phyloP scores from a whole-genome alignment of 2,797 vertebrate genomes.

The Acanthiza pusilla region DNA sequence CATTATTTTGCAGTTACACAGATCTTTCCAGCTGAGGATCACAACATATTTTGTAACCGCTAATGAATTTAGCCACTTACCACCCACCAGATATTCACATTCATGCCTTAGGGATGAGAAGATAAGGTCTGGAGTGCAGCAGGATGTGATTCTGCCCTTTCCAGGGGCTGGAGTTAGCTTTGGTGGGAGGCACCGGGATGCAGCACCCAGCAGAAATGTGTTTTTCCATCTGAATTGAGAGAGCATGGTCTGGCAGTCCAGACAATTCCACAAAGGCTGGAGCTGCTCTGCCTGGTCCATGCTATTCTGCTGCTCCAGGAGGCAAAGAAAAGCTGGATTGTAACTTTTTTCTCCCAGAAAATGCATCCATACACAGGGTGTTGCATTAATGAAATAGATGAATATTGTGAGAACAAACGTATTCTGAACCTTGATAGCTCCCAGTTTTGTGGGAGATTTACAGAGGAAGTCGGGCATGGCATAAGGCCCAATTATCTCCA shows the following conservation, averaged over 20 bases:
- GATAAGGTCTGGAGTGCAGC: neutral
- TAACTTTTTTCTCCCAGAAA: neutral
- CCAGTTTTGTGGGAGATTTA: neutral
- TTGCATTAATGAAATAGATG: neutral
- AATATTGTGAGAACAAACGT: neutral
- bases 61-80: slow-evolving; percentile 14
- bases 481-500: neutral
- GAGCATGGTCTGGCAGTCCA: neutral
- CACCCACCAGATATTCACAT: neutral
- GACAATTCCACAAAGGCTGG: neutral
- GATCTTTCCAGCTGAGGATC: slow-evolving; percentile 2
- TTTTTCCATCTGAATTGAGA: neutral
- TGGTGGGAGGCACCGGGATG: neutral
- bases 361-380: neutral
- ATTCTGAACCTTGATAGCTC: neutral
- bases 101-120: neutral
- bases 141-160: neutral
- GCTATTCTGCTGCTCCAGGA: neutral
- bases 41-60: neutral
- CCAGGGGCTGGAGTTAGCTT: neutral
- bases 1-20: slow-evolving; percentile 4
- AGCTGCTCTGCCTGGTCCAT: neutral
- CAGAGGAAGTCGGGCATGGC: neutral
- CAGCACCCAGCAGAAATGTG: neutral
- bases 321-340: neutral